Percentiles rank a stretch among this genome's conserved stretches.
Conservation (phyloP, 2,888 invertebrate genomes). For the Chromoteleia sp. region DNA sequence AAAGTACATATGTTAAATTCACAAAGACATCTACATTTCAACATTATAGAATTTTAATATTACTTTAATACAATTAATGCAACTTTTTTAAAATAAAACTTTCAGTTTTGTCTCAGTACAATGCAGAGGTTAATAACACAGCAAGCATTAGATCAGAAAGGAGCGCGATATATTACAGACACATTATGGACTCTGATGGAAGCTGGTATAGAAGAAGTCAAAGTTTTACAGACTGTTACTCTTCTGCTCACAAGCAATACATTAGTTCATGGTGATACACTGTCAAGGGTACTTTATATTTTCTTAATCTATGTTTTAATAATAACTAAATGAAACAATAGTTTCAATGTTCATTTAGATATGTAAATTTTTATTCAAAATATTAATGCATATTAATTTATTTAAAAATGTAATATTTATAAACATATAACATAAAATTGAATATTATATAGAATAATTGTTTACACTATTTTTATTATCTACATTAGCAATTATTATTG, state of each 20-base stretch:
- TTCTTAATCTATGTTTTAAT: not conserved
- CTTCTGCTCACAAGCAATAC: slow-evolving; percentile 97
- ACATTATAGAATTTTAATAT: too few relatives aligned
- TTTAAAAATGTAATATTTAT: too few relatives aligned
- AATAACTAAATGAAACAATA: too few relatives aligned
- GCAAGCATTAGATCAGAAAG: slow-evolving; percentile 95
- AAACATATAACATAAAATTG: too few relatives aligned
- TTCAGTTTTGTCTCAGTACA: slow-evolving; percentile 94
- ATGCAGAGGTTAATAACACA: slow-evolving; percentile 97
- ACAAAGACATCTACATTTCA: not conserved
- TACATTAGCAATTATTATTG: too few relatives aligned
- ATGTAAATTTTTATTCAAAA: not conserved
- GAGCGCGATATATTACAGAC: slow-evolving; percentile 96
- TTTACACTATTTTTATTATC: too few relatives aligned
- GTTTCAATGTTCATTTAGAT: too few relatives aligned
- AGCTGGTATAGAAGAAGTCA: slow-evolving; percentile 96
- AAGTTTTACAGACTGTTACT: slow-evolving; percentile 97
- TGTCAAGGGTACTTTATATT: slow-evolving; percentile 91
- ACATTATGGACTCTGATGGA: slow-evolving; percentile 97
- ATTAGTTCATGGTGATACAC: slow-evolving; percentile 96
- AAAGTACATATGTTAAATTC: too few relatives aligned
- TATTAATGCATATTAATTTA: too few relatives aligned
- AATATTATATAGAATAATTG: too few relatives aligned
- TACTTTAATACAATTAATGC: slow-evolving; percentile 8
- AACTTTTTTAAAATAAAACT: slow-evolving; percentile 65